Percentiles rank a stretch among this genome's conserved stretches.
These are phyloP conservation scores for Cosmorhoe ocellata DNA, from an alignment of 2,888 invertebrate genomes.

Conservation along the genomic window DNA sequence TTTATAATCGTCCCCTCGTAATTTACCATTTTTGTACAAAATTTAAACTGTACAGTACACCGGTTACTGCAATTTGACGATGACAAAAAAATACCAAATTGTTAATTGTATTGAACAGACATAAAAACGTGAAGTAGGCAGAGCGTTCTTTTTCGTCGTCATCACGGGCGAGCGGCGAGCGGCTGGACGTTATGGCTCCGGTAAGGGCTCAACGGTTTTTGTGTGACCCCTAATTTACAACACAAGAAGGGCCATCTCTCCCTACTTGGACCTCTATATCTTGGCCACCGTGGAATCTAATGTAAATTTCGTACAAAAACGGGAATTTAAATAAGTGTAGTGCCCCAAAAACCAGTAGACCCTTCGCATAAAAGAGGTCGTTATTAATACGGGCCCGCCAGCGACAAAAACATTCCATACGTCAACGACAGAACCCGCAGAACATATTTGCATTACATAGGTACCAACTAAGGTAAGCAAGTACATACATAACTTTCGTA, in stretches of 20 bases:
- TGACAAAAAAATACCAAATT: conserved; percentile 62
- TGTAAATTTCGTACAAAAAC: conserved; percentile 80
- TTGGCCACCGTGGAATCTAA: conserved; percentile 71
- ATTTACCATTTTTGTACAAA: conserved; percentile 73
- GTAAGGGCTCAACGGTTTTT: conserved; percentile 79
- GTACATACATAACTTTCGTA: background rate
- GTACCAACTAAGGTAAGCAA: background rate
- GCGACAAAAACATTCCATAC: conserved; percentile 56
- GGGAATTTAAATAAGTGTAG: conserved; percentile 80
- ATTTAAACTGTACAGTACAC: conserved; percentile 69
- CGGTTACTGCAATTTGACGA: conserved; percentile 63
- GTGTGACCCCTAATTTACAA: conserved; percentile 81
- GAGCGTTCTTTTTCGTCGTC: conserved; percentile 67
- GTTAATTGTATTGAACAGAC: conserved; percentile 67
- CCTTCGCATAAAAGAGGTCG: conserved; percentile 70
- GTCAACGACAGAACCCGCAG: conserved; percentile 24
- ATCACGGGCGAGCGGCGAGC: conserved; percentile 51
- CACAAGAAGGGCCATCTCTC: conserved; percentile 72
- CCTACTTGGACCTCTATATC: conserved; percentile 68
- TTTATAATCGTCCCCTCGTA: conserved; percentile 79
- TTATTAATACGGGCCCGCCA: conserved; percentile 67
- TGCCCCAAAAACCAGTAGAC: conserved; percentile 55
- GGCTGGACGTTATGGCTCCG: conserved; percentile 77
- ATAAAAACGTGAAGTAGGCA: conserved; percentile 67
- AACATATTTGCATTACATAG: conserved; percentile 11